Evolutionary conservation across 2,888 invertebrate genomes (phyloP).

Genomic region (Drosophila aldrichi): DNA sequence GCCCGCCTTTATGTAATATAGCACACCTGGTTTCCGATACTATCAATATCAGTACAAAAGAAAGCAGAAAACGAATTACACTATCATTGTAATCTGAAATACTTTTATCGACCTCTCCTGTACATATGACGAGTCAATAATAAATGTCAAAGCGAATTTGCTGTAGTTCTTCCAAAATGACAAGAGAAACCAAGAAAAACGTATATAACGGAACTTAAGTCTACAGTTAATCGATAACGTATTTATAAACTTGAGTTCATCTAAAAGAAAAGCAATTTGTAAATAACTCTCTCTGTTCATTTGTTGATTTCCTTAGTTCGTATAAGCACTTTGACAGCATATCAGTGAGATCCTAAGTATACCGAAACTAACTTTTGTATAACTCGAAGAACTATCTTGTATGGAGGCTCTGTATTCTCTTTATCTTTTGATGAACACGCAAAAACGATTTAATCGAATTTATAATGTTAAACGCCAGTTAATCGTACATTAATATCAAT

Average conservation of each 20-base stretch:
- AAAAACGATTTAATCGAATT: slow-evolving; percentile 82
- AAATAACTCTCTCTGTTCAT: slow-evolving; percentile 55
- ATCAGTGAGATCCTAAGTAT: slow-evolving; percentile 66
- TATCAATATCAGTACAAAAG: slow-evolving; percentile 76
- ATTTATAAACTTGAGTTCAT: slow-evolving; percentile 43
- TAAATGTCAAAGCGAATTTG: slow-evolving; percentile 41
- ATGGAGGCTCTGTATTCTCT: slow-evolving; percentile 33
- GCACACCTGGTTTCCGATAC: slow-evolving; percentile 78
- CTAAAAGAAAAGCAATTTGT: slow-evolving; percentile 32
- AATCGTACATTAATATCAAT: slow-evolving; percentile 72
- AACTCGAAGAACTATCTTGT: slow-evolving; percentile 24
- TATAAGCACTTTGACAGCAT: slow-evolving; percentile 55
- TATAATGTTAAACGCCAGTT: slow-evolving; percentile 80
- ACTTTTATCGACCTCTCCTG: slow-evolving; percentile 27
- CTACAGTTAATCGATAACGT: slow-evolving; percentile 46
- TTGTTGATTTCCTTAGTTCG: slow-evolving; percentile 18
- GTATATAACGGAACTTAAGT: slow-evolving; percentile 1
- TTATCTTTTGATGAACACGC: slow-evolving; percentile 44
- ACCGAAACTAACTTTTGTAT: slow-evolving; percentile 51
- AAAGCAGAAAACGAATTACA: slow-evolving; percentile 1
- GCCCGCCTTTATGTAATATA: slow-evolving; percentile 65
- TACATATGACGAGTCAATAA: slow-evolving; percentile 62
- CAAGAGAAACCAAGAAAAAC: not conserved
- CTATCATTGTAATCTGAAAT: slow-evolving; percentile 34
- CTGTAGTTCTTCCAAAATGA: slow-evolving; percentile 68